Percentiles rank a stretch among this genome's conserved stretches.
These are phyloP conservation scores for Empidonax traillii DNA, from an alignment of 2,113 vertebrate genomes.

Conservation along the genomic window DNA sequence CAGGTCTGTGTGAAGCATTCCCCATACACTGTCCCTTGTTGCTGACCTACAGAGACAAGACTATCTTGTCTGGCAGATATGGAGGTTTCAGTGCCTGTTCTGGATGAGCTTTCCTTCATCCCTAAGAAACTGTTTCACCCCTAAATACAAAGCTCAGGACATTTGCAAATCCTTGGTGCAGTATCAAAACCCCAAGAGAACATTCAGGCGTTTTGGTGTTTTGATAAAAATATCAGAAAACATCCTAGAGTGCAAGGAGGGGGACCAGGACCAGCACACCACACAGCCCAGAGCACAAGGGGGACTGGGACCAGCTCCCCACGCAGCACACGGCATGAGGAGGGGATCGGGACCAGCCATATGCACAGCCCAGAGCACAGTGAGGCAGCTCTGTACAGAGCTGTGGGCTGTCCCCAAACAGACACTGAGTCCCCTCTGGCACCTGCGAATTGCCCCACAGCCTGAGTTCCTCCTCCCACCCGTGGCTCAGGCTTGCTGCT, in stretches of 20 bases:
- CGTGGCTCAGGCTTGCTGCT: background rate
- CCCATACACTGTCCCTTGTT: background rate
- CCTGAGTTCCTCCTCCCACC: background rate
- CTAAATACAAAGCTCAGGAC: background rate
- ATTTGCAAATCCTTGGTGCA: background rate
- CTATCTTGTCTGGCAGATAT: background rate
- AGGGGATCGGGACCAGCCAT: background rate
- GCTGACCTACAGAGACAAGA: background rate
- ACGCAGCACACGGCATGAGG: background rate
- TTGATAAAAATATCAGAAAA: background rate
- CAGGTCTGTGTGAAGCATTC: background rate
- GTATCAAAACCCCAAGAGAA: background rate
- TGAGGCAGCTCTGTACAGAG: background rate
- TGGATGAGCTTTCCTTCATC: background rate
- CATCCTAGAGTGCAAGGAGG: accelerated
- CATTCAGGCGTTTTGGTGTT: accelerated
- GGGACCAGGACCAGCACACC: background rate
- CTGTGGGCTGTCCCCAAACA: background rate
- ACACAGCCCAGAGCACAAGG: background rate
- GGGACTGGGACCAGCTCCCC: background rate
- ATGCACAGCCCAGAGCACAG: accelerated
- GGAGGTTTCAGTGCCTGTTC: background rate
- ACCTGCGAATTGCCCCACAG: background rate
- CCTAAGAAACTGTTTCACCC: background rate
- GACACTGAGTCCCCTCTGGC: background rate